Conservation (phyloP, 2,113 vertebrate species). For the Pogona vitticeps region DNA sequence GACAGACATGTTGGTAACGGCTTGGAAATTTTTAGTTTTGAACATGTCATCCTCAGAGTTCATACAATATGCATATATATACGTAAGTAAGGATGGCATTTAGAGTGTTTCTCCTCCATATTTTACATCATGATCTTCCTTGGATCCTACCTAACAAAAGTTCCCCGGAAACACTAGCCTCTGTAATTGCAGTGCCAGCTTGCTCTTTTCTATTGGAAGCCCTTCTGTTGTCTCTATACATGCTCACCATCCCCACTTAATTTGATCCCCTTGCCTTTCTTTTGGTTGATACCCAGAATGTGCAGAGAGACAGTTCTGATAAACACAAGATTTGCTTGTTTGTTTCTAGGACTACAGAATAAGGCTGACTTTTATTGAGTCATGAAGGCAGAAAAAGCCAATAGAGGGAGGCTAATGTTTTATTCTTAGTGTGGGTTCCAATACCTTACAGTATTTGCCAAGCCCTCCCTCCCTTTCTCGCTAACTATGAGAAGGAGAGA, state of each 20-base stretch:
- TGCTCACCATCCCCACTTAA: conserved; percentile 35
- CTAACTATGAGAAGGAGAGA: not conserved
- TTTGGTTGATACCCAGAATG: not conserved
- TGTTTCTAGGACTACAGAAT: conserved; percentile 16
- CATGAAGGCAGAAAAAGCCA: conserved; percentile 35
- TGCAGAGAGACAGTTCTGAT: conserved; percentile 47
- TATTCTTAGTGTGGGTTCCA: not conserved
- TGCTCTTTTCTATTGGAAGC: not conserved
- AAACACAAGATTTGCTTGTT: conserved; percentile 19
- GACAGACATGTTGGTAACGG: no score
- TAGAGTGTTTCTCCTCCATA: not conserved
- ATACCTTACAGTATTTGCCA: conserved; percentile 14
- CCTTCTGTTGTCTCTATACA: conserved; percentile 14
- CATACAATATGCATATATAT: not conserved
- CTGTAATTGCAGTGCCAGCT: not conserved
- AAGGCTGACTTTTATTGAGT: conserved; percentile 39
- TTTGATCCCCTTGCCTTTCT: conserved; percentile 17
- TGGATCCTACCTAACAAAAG: no score
- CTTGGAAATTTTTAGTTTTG: not conserved
- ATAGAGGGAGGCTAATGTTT: conserved; percentile 25
- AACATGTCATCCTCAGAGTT: not conserved
- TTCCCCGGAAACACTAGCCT: no score
- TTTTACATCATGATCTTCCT: no score
- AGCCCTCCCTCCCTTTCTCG: not conserved
- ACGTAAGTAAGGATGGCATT: not conserved